Percentiles rank a stretch among this genome's conserved stretches.
Evolutionary conservation across 2,113 vertebrate genomes (phyloP).

Genomic region (Melanostigma gelatinosum): DNA sequence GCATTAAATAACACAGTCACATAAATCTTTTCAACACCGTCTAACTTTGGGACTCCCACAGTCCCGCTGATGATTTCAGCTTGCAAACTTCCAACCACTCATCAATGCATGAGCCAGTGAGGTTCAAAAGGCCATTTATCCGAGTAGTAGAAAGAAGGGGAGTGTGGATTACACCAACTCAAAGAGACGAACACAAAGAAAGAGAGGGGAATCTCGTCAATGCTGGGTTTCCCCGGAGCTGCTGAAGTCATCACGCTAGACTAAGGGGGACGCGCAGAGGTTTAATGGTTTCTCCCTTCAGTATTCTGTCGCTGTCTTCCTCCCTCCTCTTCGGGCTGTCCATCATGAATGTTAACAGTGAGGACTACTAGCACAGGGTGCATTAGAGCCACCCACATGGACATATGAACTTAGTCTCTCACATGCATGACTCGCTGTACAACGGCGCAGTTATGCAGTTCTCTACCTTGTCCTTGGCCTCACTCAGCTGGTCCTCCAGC

Average conservation of each 20-base stretch:
- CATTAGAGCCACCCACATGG: slow-evolving; percentile 42
- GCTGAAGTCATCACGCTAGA: slow-evolving; percentile 44
- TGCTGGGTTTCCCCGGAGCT: slow-evolving; percentile 32
- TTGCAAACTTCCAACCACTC: slow-evolving; percentile 43
- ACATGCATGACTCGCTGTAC: neutral
- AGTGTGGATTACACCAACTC: slow-evolving; percentile 30
- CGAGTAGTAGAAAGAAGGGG: slow-evolving; percentile 25
- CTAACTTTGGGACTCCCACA: slow-evolving; percentile 31
- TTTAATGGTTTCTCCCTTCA: slow-evolving; percentile 25
- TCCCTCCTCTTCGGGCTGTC: slow-evolving; percentile 5
- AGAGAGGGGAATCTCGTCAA: slow-evolving; percentile 27
- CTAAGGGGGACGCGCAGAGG: slow-evolving; percentile 20
- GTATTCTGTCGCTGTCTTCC: slow-evolving; percentile 3
- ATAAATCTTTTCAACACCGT: slow-evolving; percentile 51
- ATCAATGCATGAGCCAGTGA: slow-evolving; percentile 45
- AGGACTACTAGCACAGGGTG: neutral
- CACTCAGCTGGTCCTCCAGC: slow-evolving; percentile 92
- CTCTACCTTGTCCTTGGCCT: slow-evolving; percentile 93
- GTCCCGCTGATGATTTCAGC: slow-evolving; percentile 40
- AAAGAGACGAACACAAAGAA: slow-evolving; percentile 50
- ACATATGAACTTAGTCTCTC: slow-evolving; percentile 9
- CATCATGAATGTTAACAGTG: slow-evolving; percentile 32
- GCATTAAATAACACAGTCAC: slow-evolving; percentile 28
- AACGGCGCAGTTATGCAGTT: neutral
- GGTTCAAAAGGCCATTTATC: slow-evolving; percentile 53